Conservation (phyloP, 2,113 vertebrate species). For the Meriones unguiculatus region DNA sequence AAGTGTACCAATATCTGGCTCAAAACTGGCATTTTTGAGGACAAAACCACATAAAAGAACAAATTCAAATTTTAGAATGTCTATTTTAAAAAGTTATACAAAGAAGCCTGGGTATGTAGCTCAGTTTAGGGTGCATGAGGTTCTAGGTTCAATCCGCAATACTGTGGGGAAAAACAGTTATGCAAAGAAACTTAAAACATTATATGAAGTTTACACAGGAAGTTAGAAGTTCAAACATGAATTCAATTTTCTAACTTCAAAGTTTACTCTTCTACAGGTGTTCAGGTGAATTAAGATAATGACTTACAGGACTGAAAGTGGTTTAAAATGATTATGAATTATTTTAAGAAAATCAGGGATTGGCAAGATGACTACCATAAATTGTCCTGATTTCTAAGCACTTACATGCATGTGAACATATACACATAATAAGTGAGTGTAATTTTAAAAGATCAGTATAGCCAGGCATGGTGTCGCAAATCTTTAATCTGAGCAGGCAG, state of each 20-base stretch:
- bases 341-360: neutral
- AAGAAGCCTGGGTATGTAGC: neutral
- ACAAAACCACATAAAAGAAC: neutral
- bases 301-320: neutral
- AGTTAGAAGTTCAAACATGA: neutral
- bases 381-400: neutral
- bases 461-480: too few relatives aligned
- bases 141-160: neutral
- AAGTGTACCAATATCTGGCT: neutral
- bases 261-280: neutral
- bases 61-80: neutral
- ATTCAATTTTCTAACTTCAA: neutral
- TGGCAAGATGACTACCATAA: neutral
- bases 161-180: neutral
- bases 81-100: constrained; percentile 44
- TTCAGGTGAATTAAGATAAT: neutral
- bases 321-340: neutral
- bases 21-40: neutral
- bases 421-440: neutral
- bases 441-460: neutral
- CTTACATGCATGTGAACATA: neutral
- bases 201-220: neutral
- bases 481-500: too few relatives aligned
- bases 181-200: neutral
- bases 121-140: neutral